Evolutionary conservation across 1,140 invertebrate genomes (phyloP), one percentile per base, ranked within the genome.

Genomic region (Calliopsis andreniformis): DNA sequence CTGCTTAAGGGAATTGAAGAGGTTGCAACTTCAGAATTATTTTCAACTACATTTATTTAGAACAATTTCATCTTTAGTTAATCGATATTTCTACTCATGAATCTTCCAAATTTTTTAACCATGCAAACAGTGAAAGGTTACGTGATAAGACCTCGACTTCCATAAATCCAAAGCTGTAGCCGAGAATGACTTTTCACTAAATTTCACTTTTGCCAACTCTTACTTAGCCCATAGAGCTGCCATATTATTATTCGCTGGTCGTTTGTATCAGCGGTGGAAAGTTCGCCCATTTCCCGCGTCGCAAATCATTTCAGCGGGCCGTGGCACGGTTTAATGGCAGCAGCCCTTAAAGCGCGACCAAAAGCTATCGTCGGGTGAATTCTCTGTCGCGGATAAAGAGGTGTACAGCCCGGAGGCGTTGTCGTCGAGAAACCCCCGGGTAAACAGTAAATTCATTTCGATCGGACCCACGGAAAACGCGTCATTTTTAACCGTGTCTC

Each of bases 361-460:
- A 51, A 18, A 84, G 76, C 80, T 70, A 78, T 68, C 42, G 61
- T 45, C 12, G 4, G 77, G 51, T 72, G 43, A 30, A 72, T 68
- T 75, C 78, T 82, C 77, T 76, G 79, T 78, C 51, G 45, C 5
- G 82, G 61, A 82, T 79, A 79, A 72, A 80, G 53, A 47, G 58
- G 45, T 56, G 45, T 66, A 73, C 76, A 55, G 58, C 49, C n/a
- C 51, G 16, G 43, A 28, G 47, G 49, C 64, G 39, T 53, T 62
- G 78, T 55, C 79, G 58, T 55, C 62, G 72, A 66, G 56, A 56
- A 56, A 80, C 76, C 70, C 67, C 69, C 79, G 86, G 68, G 80
- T 84, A 87, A 87, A 89, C 83, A 84, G 75, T 83, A 83, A 84
- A 87, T 87, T 85, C 83, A 88, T 88, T 89, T 88, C 85, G 82